Base-by-base conservation (phyloP, 2,113 vertebrate species). In the Oostethus manadensis region DNA sequence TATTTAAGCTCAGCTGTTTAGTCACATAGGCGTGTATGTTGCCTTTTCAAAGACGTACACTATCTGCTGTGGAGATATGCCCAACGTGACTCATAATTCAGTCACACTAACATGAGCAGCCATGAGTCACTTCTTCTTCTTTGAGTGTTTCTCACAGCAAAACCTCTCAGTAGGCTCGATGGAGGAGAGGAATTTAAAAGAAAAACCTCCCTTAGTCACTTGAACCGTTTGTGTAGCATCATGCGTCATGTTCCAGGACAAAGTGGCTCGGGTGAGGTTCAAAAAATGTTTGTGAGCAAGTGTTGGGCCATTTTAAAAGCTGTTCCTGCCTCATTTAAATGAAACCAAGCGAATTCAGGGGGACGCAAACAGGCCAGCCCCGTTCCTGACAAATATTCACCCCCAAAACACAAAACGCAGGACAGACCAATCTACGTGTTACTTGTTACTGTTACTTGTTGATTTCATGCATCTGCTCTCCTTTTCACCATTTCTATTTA, bases 1-100 rank as follows among this genome's bases (percentile, higher is more conserved):
- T 85, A 64, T 80, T 86, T 81, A 88, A 67, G 60, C 75, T 79
- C 62, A 62, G 56, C 62, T 70, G 56, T 69, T 77, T 77, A 75
- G 77, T 76, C 69, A 60, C 58, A 60, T 21, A 58, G 42, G 20
- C 57, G 22, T 64, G 44, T 64, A 62, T 42, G 56, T 66, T 59
- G 54, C 17, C 56, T 54, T 67, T 60, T 33, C 10, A 45, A 51
- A n/a, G 38, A 42, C 64, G 58, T 68, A 68, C 55, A 60, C 48
- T 66, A 47, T 56, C 58, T 51, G 51, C 71, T 77, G 47, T 55
- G 13, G 60, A 70, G 62, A 71, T 17, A 44, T 58, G 55, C 63
- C 26, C 70, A 61, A 71, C 62, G 42, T 17, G 43, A 72, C 50
- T 73, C 71, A 68, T 74, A 73, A 72, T 69, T 73, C 61, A 69